Evolutionary conservation across 1,140 invertebrate genomes (phyloP).

Genomic region (Temnothorax curvispinosus): DNA sequence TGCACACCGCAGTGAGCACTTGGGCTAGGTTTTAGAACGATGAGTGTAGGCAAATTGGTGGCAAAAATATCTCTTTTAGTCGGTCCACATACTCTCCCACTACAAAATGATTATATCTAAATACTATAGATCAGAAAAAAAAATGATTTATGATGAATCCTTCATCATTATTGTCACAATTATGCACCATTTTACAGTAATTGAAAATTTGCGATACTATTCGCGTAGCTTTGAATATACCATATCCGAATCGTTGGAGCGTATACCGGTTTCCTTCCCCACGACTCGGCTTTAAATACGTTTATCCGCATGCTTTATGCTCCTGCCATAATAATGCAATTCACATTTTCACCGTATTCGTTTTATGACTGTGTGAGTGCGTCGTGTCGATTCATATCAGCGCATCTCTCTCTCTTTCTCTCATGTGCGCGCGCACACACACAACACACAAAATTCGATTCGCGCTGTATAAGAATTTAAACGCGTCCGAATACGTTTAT

Average conservation of each 20-base stretch:
- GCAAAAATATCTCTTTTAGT: conserved; percentile 24
- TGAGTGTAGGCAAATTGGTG: conserved; percentile 47
- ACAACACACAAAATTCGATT: not conserved
- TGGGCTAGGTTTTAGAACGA: not conserved
- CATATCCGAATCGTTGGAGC: conserved; percentile 50
- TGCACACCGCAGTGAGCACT: conserved; percentile 61
- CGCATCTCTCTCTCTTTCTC: conserved; percentile 3
- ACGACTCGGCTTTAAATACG: conserved; percentile 72
- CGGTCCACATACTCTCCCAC: not conserved
- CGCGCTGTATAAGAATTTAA: conserved; percentile 42
- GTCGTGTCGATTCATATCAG: conserved; percentile 53
- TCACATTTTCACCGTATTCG: conserved; percentile 70
- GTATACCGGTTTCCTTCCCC: conserved; percentile 15
- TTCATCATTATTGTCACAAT: conserved; percentile 7
- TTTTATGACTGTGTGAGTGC: conserved; percentile 64
- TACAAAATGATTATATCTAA: not conserved
- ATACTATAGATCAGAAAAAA: not conserved
- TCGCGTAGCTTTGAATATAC: not conserved
- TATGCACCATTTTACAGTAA: not conserved
- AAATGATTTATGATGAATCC: conserved; percentile 24
- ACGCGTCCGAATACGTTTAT: conserved; percentile 37
- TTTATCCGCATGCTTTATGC: conserved; percentile 78
- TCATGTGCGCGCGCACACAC: too few relatives aligned
- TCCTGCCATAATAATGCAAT: conserved; percentile 74
- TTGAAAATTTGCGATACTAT: not conserved